Conservation (phyloP, 1,140 invertebrate species). For the Orchesella cincta region DNA sequence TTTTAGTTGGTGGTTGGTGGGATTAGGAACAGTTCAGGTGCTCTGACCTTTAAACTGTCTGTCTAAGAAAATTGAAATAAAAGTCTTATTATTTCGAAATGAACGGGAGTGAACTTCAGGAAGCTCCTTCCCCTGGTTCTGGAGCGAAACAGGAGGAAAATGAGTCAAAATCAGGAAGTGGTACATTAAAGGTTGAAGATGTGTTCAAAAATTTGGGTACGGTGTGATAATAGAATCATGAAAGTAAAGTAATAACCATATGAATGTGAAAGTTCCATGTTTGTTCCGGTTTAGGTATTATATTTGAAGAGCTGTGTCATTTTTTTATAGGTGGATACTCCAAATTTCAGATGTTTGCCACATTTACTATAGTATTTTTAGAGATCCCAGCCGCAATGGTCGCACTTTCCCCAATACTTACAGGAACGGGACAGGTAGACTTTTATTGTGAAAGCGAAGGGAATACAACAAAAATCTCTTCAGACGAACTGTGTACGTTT, state of each 20-base stretch:
- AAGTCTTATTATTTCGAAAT: no score
- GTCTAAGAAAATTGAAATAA: no score
- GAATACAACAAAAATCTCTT: neutral
- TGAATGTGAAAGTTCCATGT: no score
- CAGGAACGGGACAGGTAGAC: neutral
- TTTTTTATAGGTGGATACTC: constrained; percentile 40
- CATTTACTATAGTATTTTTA: constrained; percentile 27
- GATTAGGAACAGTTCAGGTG: no score
- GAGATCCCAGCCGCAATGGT: constrained; percentile 41
- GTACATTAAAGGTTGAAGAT: neutral
- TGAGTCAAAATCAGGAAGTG: neutral
- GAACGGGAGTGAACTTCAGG: no score
- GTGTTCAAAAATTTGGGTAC: constrained; percentile 9
- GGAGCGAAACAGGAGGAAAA: neutral
- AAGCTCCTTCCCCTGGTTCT: no score
- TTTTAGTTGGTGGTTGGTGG: no score
- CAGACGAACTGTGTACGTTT: constrained; percentile 14
- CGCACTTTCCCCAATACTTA: constrained; percentile 33
- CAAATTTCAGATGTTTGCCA: constrained; percentile 44
- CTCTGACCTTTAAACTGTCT: no score
- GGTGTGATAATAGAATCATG: neutral
- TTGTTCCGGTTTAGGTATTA: no score
- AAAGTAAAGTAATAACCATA: neutral
- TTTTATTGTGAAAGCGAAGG: constrained; percentile 16
- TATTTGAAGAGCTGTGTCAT: constrained; percentile 1